Conservation (phyloP, 1,140 invertebrate species). For the Schmidtea mediterranea region DNA sequence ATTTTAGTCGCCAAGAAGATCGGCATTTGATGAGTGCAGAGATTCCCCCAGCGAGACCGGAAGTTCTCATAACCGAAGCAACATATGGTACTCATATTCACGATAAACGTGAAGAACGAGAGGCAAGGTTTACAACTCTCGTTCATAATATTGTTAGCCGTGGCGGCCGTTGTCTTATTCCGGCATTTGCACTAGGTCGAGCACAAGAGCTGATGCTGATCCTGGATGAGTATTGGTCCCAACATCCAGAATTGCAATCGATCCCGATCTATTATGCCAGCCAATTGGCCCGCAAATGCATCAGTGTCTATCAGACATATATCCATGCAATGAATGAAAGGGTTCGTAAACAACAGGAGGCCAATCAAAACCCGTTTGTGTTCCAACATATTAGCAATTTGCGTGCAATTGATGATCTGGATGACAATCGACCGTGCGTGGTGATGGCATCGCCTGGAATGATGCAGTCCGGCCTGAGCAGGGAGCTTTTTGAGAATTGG, state of each 20-base stretch:
- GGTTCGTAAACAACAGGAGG: constrained; percentile 62
- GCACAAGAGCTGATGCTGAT: constrained; percentile 38
- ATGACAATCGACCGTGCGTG: constrained; percentile 92
- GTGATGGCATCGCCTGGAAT: constrained; percentile 97
- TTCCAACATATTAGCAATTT: constrained; percentile 95
- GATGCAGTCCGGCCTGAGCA: constrained; percentile 91
- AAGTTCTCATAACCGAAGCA: constrained; percentile 82
- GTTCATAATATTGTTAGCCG: constrained; percentile 81
- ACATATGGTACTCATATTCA: constrained; percentile 98
- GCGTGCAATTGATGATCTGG: constrained; percentile 36
- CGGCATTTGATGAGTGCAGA: constrained; percentile 95
- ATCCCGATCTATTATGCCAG: constrained; percentile 87
- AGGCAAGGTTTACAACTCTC: constrained; percentile 66
- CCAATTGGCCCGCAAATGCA: constrained; percentile 92
- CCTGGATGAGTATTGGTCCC: constrained; percentile 80
- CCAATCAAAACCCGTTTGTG: constrained; percentile 91
- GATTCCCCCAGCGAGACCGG: constrained; percentile 72
- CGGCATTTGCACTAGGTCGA: constrained; percentile 84
- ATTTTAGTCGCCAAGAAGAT: constrained; percentile 93
- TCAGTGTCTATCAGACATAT: constrained; percentile 98
- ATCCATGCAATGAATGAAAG: constrained; percentile 97
- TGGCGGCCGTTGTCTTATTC: constrained; percentile 83
- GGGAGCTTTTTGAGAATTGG: constrained; percentile 94
- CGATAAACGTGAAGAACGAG: constrained; percentile 80
- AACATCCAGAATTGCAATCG: constrained; percentile 87